These are phyloP conservation scores for Uropsilus gracilis DNA, from an alignment of 2,113 vertebrate species.

Conservation along the genomic window DNA sequence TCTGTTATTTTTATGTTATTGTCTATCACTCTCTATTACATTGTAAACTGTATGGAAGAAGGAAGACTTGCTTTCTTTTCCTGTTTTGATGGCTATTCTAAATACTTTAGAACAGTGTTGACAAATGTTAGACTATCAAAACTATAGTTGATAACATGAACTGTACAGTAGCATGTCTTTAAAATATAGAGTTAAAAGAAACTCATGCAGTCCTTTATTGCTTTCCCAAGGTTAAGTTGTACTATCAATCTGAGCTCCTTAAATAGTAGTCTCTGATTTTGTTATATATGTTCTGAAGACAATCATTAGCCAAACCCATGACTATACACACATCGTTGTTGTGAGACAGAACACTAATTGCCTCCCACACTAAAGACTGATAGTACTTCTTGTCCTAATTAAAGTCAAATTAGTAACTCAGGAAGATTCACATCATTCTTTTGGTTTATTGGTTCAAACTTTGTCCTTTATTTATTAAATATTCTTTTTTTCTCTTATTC, in stretches of 20 bases:
- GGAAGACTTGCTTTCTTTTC: background rate
- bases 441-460: background rate
- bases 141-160: background rate
- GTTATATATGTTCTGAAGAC: background rate
- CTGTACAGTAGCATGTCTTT: background rate
- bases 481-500: background rate
- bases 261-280: background rate
- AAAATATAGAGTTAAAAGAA: background rate
- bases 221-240: conserved; percentile 7
- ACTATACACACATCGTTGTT: background rate
- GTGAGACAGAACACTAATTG: background rate
- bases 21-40: background rate
- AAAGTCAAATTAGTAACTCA: background rate
- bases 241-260: background rate
- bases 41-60: background rate
- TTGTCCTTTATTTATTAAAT: background rate
- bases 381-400: background rate
- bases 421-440: background rate
- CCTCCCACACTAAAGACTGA: background rate
- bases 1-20: background rate
- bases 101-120: background rate
- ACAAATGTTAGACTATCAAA: background rate
- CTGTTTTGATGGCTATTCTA: background rate
- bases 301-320: background rate
- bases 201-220: background rate